Conservation (phyloP, 1,140 invertebrate species). For the Ostrea edulis region DNA sequence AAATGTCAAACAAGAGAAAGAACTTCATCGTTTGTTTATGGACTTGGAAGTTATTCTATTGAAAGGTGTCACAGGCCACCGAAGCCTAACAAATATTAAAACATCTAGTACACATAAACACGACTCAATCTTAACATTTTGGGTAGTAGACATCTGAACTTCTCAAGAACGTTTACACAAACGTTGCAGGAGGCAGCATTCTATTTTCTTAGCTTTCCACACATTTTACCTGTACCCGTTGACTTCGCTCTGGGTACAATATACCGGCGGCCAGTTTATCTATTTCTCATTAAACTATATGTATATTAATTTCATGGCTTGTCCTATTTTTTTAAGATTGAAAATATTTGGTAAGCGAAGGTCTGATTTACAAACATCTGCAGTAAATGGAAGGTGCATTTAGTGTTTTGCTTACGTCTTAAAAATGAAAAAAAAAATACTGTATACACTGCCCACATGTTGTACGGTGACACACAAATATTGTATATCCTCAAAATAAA, state of each 20-base stretch:
- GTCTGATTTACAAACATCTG: not conserved
- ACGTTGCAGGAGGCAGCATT: not conserved
- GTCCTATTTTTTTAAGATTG: not conserved
- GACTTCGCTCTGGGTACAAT: not conserved
- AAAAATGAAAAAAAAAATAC: not conserved
- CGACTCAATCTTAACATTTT: not conserved
- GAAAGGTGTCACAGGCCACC: not conserved
- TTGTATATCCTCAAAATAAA: constrained; percentile 20
- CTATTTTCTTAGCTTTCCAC: not conserved
- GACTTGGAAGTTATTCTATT: not conserved
- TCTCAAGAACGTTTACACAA: not conserved
- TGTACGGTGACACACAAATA: not conserved
- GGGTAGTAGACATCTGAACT: not conserved
- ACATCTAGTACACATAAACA: not conserved
- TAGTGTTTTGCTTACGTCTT: constrained; percentile 27
- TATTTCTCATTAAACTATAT: not conserved
- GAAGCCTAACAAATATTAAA: not conserved
- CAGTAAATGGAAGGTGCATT: not conserved
- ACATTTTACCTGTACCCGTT: not conserved
- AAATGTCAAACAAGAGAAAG: too few relatives aligned
- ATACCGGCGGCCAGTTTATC: not conserved
- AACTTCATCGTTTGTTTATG: not conserved
- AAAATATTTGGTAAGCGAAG: not conserved
- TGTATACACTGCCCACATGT: not conserved
- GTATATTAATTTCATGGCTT: not conserved